phyloP scores from a whole-genome alignment of 2,888 invertebrate species.

The Athrips mouffetella region DNA sequence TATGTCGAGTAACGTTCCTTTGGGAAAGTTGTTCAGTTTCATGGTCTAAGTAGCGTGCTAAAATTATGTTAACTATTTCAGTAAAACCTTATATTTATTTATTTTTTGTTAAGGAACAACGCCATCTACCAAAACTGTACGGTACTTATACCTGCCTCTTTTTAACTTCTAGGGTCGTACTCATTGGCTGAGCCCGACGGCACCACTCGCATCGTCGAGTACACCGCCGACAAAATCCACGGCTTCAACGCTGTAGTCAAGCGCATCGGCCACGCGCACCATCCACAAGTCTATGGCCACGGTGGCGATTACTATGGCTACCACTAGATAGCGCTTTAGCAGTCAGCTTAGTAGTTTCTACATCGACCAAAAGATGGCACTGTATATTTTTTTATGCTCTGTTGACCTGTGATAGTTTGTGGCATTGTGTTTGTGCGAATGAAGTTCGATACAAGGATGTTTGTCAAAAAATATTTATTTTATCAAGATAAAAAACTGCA shows the following conservation, averaged over 20 bases:
- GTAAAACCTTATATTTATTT: background rate
- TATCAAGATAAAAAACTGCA: too few relatives aligned
- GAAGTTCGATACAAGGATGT: constrained; percentile 22
- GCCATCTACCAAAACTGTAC: constrained; percentile 13
- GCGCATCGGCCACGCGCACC: constrained; percentile 67
- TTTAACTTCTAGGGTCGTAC: constrained; percentile 60
- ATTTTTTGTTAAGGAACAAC: background rate
- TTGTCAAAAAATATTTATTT: constrained; percentile 24
- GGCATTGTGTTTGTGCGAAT: background rate
- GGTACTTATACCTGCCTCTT: background rate
- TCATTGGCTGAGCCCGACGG: constrained; percentile 72
- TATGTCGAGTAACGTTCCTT: too few relatives aligned
- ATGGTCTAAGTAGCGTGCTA: too few relatives aligned
- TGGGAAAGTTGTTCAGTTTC: too few relatives aligned
- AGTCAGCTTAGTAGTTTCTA: constrained; percentile 25
- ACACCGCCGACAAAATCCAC: constrained; percentile 71
- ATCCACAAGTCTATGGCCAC: constrained; percentile 62
- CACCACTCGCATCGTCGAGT: constrained; percentile 72
- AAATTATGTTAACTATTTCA: too few relatives aligned
- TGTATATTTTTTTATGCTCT: constrained; percentile 26
- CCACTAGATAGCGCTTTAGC: constrained; percentile 57
- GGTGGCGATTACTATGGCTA: constrained; percentile 51
- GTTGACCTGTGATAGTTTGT: constrained; percentile 15
- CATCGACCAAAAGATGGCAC: constrained; percentile 41
- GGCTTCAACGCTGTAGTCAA: constrained; percentile 75